phyloP scores from a whole-genome alignment of 1,140 invertebrate species.

The Drosophila guanche region DNA sequence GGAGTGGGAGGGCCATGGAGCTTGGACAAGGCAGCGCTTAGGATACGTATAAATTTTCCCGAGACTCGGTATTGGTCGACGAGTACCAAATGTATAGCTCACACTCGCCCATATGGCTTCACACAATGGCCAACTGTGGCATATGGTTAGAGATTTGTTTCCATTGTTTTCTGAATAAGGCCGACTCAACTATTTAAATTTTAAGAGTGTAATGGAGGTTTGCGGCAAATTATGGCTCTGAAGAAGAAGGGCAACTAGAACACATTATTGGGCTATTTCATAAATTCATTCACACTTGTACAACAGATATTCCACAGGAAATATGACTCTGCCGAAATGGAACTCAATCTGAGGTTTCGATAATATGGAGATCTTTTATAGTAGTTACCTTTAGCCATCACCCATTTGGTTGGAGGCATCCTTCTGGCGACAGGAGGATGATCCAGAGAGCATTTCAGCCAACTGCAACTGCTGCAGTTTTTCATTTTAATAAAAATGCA shows the following conservation, averaged over 20 bases:
- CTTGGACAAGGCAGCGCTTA: conserved; percentile 21
- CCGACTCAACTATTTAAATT: conserved; percentile 1
- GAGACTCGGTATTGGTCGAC: conserved; percentile 39
- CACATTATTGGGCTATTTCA: no score
- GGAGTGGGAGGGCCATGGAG: background rate
- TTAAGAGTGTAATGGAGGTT: background rate
- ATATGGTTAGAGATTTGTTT: conserved; percentile 21
- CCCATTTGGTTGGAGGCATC: conserved; percentile 25
- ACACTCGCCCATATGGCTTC: conserved; percentile 5
- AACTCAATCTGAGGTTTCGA: no score
- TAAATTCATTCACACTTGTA: no score
- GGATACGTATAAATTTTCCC: conserved; percentile 36
- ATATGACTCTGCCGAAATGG: no score
- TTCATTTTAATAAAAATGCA: conserved; percentile 80
- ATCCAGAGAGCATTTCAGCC: conserved; percentile 38
- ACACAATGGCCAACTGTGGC: background rate
- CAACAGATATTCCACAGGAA: no score
- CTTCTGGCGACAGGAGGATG: conserved; percentile 36
- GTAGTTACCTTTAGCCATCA: background rate
- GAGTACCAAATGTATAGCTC: conserved; percentile 47
- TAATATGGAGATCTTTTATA: no score
- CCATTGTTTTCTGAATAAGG: conserved; percentile 26
- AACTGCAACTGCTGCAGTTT: conserved; percentile 71
- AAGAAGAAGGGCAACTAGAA: no score
- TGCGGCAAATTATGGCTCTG: background rate